Conservation (phyloP, 92 coral and sea anemone species). For the Scolanthus callimorphus region DNA sequence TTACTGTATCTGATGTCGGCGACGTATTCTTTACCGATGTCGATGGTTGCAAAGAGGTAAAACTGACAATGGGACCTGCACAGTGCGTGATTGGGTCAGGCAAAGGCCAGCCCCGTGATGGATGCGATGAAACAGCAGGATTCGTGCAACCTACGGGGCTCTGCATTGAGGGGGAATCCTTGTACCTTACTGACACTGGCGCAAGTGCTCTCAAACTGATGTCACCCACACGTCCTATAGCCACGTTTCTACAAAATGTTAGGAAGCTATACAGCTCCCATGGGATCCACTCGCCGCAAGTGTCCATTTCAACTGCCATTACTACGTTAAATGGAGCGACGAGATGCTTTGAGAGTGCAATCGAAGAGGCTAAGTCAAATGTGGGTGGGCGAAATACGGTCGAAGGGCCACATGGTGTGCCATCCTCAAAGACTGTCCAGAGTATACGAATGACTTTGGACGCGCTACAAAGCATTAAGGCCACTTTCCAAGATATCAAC, state of each 20-base stretch:
- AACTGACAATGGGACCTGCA: constrained; percentile 1
- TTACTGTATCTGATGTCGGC: constrained; percentile 4
- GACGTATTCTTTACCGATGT: constrained; percentile 17
- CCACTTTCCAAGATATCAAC: not conserved
- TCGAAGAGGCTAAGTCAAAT: constrained; percentile 10
- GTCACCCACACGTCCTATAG: too few relatives aligned
- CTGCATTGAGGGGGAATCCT: constrained; percentile 10
- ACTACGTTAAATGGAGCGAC: too few relatives aligned
- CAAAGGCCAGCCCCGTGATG: constrained; percentile 7
- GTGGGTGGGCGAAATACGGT: constrained; percentile 19
- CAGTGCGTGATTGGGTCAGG: constrained; percentile 5
- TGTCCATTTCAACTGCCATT: too few relatives aligned
- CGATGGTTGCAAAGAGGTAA: constrained; percentile 5
- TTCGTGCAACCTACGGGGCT: constrained; percentile 20
- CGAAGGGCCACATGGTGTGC: constrained; percentile 30
- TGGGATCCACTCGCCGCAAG: too few relatives aligned
- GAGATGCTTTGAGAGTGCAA: constrained; percentile 11
- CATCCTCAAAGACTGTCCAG: constrained; percentile 18
- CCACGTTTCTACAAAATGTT: too few relatives aligned
- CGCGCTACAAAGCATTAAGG: constrained; percentile 1
- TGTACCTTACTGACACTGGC: constrained; percentile 22
- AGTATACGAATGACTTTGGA: constrained; percentile 26
- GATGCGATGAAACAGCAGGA: constrained; percentile 14
- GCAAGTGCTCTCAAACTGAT: constrained; percentile 17
- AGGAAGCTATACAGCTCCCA: too few relatives aligned